Percentiles rank a stretch among this genome's conserved stretches.
phyloP scores from a whole-genome alignment of 2,888 invertebrate genomes.

The Lissonota sp. region DNA sequence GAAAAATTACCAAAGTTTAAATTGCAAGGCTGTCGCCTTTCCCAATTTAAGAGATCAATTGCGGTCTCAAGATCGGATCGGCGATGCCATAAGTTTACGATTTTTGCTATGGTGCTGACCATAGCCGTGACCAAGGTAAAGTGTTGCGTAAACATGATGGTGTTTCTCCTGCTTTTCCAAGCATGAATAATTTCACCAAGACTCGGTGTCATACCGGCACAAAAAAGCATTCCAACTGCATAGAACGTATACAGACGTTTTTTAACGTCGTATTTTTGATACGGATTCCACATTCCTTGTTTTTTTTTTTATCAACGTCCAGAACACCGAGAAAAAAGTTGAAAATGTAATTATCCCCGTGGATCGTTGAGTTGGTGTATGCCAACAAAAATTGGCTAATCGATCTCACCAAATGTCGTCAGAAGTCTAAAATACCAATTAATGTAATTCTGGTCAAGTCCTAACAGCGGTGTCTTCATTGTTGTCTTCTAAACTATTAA shows the following conservation, averaged over 20 bases:
- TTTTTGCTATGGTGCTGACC: conserved; percentile 54
- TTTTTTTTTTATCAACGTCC: not conserved
- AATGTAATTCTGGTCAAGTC: conserved; percentile 47
- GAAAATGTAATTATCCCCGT: not conserved
- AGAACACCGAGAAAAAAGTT: not conserved
- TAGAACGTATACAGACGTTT: conserved; percentile 45
- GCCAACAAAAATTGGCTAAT: not conserved
- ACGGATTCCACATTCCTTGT: conserved; percentile 64
- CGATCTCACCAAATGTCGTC: conserved; percentile 51
- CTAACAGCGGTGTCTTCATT: conserved; percentile 18
- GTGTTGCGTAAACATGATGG: conserved; percentile 51
- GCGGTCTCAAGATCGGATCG: conserved; percentile 44
- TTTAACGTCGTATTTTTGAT: conserved; percentile 10
- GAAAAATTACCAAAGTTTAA: conserved; percentile 55
- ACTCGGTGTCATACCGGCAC: conserved; percentile 34
- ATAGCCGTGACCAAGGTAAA: conserved; percentile 56
- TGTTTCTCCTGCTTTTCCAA: conserved; percentile 43
- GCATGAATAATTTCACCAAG: conserved; percentile 54
- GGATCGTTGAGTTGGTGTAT: no score
- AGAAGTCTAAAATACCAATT: conserved; percentile 51
- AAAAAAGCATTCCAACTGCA: conserved; percentile 29
- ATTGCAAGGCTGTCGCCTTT: conserved; percentile 57
- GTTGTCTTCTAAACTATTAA: not conserved
- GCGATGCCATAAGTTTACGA: conserved; percentile 49
- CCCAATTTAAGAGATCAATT: conserved; percentile 58